Evolutionary conservation across 2,888 invertebrate species (phyloP).

Genomic region (Ophioninae sp.): DNA sequence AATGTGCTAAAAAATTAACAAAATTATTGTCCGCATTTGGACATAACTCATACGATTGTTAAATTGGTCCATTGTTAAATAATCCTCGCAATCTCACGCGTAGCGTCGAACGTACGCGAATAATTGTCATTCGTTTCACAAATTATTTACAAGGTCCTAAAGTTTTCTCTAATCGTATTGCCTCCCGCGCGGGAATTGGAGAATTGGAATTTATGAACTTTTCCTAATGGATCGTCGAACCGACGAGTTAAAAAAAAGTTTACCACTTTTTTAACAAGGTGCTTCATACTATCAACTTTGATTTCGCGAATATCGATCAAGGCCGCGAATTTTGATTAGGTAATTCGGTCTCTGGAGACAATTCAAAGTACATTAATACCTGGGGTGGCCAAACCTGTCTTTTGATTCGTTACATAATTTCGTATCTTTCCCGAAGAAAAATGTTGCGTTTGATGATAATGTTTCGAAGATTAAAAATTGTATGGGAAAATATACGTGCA

Average conservation of each 20-base stretch:
- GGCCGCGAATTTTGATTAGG: constrained; percentile 37
- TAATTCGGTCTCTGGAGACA: neutral
- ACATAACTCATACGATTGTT: constrained; percentile 63
- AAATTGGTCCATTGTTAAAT: constrained; percentile 69
- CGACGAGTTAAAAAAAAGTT: constrained; percentile 4
- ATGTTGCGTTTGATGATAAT: neutral
- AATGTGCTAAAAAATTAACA: constrained; percentile 60
- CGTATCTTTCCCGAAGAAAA: neutral
- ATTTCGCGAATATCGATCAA: neutral
- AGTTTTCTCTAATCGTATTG: constrained; percentile 14
- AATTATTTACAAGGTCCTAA: constrained; percentile 52
- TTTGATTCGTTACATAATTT: constrained; percentile 4
- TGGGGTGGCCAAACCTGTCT: neutral
- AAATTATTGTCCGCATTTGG: constrained; percentile 71
- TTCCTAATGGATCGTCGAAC: neutral
- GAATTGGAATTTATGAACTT: neutral
- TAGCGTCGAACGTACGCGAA: constrained; percentile 8
- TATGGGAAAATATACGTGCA: neutral
- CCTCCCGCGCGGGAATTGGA: constrained; percentile 2
- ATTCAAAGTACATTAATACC: constrained; percentile 1
- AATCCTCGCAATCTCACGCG: constrained; percentile 41
- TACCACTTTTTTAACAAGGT: constrained; percentile 7
- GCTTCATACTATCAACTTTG: neutral
- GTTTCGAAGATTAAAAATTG: neutral
- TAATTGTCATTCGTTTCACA: constrained; percentile 7